Percentiles rank a stretch among this genome's conserved stretches.
These are phyloP conservation scores for Uloborus diversus DNA, from an alignment of 1,140 invertebrate species.

Conservation along the genomic window DNA sequence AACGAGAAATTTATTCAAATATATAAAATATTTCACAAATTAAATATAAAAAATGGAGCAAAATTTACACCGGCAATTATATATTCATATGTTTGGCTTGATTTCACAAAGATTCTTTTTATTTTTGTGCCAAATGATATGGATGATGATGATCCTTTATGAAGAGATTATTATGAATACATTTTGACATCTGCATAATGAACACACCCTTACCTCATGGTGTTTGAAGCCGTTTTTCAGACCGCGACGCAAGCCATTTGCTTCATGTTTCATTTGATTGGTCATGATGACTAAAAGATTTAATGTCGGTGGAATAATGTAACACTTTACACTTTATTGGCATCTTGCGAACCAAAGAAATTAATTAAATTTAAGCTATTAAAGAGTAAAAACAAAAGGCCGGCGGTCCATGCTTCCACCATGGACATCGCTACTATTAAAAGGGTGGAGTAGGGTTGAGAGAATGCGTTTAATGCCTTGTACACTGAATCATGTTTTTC, in stretches of 20 bases:
- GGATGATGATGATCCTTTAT: no score
- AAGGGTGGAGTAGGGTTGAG: constrained; percentile 47
- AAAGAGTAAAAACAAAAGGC: constrained; percentile 21
- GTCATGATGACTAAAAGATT: constrained; percentile 21
- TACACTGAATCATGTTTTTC: neutral
- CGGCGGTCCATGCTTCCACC: constrained; percentile 25
- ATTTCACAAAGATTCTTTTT: no score
- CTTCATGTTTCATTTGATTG: constrained; percentile 47
- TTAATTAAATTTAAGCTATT: constrained; percentile 3
- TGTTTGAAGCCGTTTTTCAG: constrained; percentile 38
- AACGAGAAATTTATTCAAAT: no score
- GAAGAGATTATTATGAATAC: constrained; percentile 13
- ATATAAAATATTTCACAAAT: no score
- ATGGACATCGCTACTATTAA: constrained; percentile 22
- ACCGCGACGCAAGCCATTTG: constrained; percentile 33
- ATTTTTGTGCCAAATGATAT: no score
- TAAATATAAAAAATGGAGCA: no score
- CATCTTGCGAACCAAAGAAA: constrained; percentile 35
- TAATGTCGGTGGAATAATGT: neutral
- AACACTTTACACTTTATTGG: constrained; percentile 19
- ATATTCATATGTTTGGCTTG: no score
- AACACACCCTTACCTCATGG: constrained; percentile 54
- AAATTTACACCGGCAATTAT: no score
- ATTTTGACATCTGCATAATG: constrained; percentile 48
- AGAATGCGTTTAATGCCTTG: neutral